Evolutionary conservation across 2,797 vertebrate genomes (phyloP).

Genomic region (Enteromius trimaculatus): DNA sequence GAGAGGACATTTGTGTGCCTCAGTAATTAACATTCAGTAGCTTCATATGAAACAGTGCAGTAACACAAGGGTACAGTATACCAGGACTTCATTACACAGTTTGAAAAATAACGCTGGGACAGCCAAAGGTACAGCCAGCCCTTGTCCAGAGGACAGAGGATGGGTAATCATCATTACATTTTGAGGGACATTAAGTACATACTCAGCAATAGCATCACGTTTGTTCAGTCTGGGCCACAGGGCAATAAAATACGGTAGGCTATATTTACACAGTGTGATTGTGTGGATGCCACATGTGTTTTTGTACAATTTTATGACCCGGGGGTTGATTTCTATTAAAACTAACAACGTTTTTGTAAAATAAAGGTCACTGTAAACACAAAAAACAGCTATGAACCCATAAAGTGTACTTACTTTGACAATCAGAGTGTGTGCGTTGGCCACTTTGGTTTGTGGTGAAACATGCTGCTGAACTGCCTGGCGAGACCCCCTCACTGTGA

Average conservation of each 20-base stretch:
- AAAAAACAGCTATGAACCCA: neutral
- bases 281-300: neutral
- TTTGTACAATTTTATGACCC: neutral
- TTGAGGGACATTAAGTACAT: conserved; percentile 40
- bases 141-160: conserved; percentile 44
- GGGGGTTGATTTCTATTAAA: neutral
- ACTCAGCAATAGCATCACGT: conserved; percentile 23
- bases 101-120: conserved; percentile 2
- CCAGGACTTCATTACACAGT: conserved; percentile 57
- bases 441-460: conserved; percentile 72
- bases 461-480: conserved; percentile 81
- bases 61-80: neutral
- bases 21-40: neutral
- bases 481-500: conserved; percentile 71
- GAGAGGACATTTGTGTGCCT: neutral
- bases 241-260: conserved; percentile 27
- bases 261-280: conserved; percentile 43
- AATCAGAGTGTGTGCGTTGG: conserved; percentile 77
- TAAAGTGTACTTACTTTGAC: conserved; percentile 76
- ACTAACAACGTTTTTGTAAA: neutral
- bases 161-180: conserved; percentile 9
- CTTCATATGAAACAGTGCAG: neutral
- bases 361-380: conserved; percentile 3
- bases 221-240: neutral
- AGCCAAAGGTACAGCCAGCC: conserved; percentile 21